Evolutionary conservation across 2,113 vertebrate species (phyloP).

Genomic region (Mustela nigripes): DNA sequence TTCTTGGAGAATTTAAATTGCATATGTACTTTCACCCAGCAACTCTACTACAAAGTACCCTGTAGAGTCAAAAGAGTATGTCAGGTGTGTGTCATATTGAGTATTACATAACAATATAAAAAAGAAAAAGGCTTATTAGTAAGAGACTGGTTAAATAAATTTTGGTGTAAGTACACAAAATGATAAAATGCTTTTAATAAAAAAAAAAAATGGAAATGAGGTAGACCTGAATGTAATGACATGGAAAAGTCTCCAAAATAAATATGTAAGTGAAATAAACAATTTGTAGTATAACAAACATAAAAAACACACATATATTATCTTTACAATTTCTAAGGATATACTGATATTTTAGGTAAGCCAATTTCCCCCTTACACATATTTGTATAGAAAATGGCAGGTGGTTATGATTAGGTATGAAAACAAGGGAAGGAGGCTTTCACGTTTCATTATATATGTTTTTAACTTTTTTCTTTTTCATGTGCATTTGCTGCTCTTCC

Average conservation of each 20-base stretch:
- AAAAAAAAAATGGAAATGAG: background rate
- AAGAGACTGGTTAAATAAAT: background rate
- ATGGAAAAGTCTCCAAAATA: background rate
- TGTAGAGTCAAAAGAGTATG: background rate
- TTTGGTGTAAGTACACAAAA: background rate
- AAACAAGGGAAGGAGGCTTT: background rate
- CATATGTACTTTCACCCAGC: background rate
- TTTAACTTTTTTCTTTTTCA: background rate
- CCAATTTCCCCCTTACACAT: too few species aligned
- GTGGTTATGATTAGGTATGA: background rate
- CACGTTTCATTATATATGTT: background rate
- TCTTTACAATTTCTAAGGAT: background rate
- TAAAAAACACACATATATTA: background rate
- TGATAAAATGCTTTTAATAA: background rate
- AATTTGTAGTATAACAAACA: background rate
- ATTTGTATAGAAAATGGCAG: background rate
- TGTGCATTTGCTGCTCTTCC: background rate
- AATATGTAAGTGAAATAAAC: background rate
- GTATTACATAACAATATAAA: background rate
- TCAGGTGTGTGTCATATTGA: background rate
- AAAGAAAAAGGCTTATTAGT: background rate
- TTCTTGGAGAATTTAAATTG: conserved; percentile 21
- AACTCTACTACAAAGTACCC: background rate
- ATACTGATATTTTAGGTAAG: background rate
- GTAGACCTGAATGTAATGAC: background rate